Evolutionary conservation across 2,797 vertebrate species (phyloP), one percentile per base, ranked within the genome.

Genomic region (Lateolabrax maculatus): DNA sequence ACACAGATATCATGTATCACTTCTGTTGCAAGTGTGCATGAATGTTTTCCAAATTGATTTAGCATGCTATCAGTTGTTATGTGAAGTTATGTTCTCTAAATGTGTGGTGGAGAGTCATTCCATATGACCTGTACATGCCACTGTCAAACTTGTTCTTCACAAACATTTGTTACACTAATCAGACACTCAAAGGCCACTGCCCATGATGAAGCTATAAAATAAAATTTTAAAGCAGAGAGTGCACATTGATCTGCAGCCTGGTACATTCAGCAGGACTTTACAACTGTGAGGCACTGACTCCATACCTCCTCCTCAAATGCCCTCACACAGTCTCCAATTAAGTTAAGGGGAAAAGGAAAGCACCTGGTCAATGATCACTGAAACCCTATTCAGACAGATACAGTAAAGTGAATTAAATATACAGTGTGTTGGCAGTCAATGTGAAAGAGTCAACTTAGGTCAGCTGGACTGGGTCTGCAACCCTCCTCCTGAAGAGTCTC

Each of bases 171-270:
- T 77, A 73, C 48, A 29, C 39, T 84, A 76, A 84, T 89, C 74
- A 58, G 46, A 75, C 70, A 73, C 62, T 80, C 68, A 81, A 84
- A 83, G 82, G 67, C 66, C 65, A 53, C 27, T 75, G 53, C 29
- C 51, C 41, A 69, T 84, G 85, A 80, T 80, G 76, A 77, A 65
- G 69, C 77, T 61, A 49, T 82, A 69, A 75, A 81, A 75, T 75
- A 43, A 78, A 84, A 16, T 41, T 79, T 39, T 31, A 12, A 48
- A 66, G 66, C 36, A 76, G 53, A 62, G 34, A 46, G 66, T 10
- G 31, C 72, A 55, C 73, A 75, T 58, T 71, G 52, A 81, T 84
- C 58, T 61, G 67, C 41, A 73, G 65, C 44, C n/a, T 21, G 16
- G n/a, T 52, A 46, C 37, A 74, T 75, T 83, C 52, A 66, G 46